Percentiles rank a stretch among this genome's conserved stretches.
Conservation (phyloP, 2,888 invertebrate genomes). For the Biston betularia region DNA sequence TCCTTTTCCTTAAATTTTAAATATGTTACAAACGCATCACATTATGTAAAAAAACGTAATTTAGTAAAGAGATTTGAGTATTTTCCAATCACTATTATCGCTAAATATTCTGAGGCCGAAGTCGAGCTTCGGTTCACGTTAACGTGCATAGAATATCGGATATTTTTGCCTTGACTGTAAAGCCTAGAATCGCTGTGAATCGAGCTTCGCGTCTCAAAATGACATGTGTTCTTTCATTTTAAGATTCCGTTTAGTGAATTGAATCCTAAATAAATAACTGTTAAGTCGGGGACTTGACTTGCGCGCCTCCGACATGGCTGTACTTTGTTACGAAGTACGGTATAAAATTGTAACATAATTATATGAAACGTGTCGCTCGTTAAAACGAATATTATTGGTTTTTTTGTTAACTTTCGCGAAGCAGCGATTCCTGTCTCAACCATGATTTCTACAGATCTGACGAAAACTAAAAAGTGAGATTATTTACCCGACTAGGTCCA, state of each 20-base stretch:
- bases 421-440: not conserved
- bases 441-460: not conserved
- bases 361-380: slow-evolving; percentile 32
- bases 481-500: no score
- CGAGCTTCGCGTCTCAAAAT: slow-evolving; percentile 28
- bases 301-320: no score
- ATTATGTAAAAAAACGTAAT: not conserved
- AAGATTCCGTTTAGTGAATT: slow-evolving; percentile 8
- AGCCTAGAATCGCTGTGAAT: slow-evolving; percentile 27
- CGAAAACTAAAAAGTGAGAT: not conserved
- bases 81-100: no score
- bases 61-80: no score
- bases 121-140: slow-evolving; percentile 24
- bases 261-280: slow-evolving; percentile 1
- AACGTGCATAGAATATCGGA: slow-evolving; percentile 33
- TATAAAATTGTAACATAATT: slow-evolving; percentile 8
- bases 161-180: slow-evolving; percentile 22
- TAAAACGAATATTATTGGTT: slow-evolving; percentile 3
- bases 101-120: not conserved
- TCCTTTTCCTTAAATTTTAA: slow-evolving; percentile 8
- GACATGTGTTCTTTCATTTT: slow-evolving; percentile 22
- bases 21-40: not conserved
- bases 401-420: not conserved
- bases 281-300: not conserved
- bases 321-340: not conserved